Conservation (phyloP, 30 jellyfish, hydroid and myxozoan species). For the Nemopilema nomurai region DNA sequence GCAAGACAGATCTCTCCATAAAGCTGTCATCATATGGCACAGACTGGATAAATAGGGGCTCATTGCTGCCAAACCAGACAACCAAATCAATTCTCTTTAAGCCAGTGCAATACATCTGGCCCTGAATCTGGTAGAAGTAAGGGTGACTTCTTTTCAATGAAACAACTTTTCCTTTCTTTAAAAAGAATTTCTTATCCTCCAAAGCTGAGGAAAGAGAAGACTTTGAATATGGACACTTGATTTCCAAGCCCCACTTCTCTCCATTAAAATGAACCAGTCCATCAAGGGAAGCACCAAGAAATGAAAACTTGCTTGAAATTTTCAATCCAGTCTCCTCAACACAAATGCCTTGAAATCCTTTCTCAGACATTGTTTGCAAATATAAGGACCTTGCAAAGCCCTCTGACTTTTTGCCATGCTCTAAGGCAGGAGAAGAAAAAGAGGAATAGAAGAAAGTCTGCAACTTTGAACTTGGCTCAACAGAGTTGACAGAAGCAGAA, state of each 20-base stretch:
- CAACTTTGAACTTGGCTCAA: constrained; percentile 14
- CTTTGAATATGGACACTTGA: neutral
- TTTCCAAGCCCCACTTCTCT: constrained; percentile 19
- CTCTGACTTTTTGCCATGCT: constrained; percentile 19
- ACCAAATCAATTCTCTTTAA: neutral
- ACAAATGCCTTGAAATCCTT: neutral
- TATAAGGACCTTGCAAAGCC: neutral
- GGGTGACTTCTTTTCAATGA: neutral
- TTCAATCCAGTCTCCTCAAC: constrained; percentile 4
- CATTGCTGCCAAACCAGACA: neutral
- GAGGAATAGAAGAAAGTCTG: neutral
- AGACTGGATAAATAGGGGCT: neutral
- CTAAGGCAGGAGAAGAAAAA: constrained; percentile 1
- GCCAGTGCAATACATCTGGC: neutral
- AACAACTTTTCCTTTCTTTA: neutral
- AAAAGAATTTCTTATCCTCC: neutral
- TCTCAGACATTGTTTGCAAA: neutral
- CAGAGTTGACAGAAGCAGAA: constrained; percentile 13
- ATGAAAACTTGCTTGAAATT: neutral
- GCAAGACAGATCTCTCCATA: neutral
- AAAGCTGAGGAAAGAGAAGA: neutral
- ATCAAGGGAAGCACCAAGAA: neutral
- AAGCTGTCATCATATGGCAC: neutral
- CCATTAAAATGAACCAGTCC: neutral
- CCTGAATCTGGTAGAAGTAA: neutral